Percentiles rank a stretch among this genome's conserved stretches.
Evolutionary conservation across 2,888 invertebrate species (phyloP).

Genomic region (Pammene aurita): DNA sequence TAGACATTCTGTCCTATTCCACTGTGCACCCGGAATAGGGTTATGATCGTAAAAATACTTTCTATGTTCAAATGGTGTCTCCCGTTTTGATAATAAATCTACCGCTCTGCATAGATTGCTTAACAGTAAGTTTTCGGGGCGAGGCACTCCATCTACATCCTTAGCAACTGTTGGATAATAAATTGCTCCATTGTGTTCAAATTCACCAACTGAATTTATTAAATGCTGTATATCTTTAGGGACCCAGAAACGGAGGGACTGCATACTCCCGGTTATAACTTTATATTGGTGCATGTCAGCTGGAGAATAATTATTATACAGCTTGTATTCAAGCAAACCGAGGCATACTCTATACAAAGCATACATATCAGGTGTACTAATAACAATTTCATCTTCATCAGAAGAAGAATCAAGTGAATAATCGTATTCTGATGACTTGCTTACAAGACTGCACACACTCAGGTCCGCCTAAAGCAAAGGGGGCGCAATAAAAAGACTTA

Average conservation of each 20-base stretch:
- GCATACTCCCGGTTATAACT: no score
- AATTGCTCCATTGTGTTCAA: not conserved
- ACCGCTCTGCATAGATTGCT: not conserved
- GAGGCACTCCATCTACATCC: not conserved
- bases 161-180: not conserved
- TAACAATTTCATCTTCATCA: not conserved
- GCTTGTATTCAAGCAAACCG: not conserved
- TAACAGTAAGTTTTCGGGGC: not conserved
- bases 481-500: no score
- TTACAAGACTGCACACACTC: not conserved
- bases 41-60: constrained; percentile 2
- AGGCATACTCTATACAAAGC: constrained; percentile 1
- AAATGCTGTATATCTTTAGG: not conserved
- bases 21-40: not conserved
- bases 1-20: not conserved
- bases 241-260: not conserved
- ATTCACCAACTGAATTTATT: not conserved
- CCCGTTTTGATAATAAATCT: not conserved
- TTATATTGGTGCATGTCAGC: not conserved
- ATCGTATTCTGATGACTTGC: not conserved
- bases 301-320: not conserved
- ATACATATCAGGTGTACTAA: not conserved
- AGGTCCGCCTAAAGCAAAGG: no score
- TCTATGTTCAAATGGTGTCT: not conserved
- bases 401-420: not conserved